Base-by-base conservation (phyloP, 2,888 invertebrate species). In the Eristalinus aeneus region DNA sequence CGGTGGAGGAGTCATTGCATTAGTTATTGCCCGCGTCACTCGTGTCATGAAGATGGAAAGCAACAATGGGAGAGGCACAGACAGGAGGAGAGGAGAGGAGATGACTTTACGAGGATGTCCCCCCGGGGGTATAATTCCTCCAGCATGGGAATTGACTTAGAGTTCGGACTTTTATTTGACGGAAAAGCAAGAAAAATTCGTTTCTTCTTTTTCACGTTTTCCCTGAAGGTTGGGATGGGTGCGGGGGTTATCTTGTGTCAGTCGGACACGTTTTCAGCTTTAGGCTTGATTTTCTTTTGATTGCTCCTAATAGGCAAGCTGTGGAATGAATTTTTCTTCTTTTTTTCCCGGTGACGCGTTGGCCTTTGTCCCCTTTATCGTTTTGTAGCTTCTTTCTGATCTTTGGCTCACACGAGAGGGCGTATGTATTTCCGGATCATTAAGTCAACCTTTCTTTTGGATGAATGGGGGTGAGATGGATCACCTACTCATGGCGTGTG, bases 91-190 rank as follows among this genome's bases (percentile, higher is more conserved):
- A n/a, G n/a, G n/a, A n/a, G n/a, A n/a, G n/a, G n/a, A n/a, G n/a
- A n/a, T 32, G 32, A 39, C 36, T 39, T 39, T 11, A 39, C 36
- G 4, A 39, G 39, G 39, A 39, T 39, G 39, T 39, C 39, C 39
- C 5, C 39, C 39, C 0, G 27, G 23, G 60, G 60, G 39, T 20
- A 54, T 67, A 31, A 23, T 22, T 34, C 34, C 34, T 34, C 34
- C 39, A n/a, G 67, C 27, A 20, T 8, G 73, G 53, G 63, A 73
- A 64, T 64, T 64, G 54, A 46, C 63, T 64, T 32, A 36, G 27
- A 16, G n/a, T 36, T 58, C 6, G 39, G 16, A 68, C 54, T 34
- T 65, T 67, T 23, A 46, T 67, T 67, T 67, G 65, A 67, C 65
- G 10, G 8, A 34, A 34, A 34, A 34, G 34, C 8, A 34, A 9